Conservation (phyloP, 2,113 vertebrate species). For the Platysternon megacephalum region DNA sequence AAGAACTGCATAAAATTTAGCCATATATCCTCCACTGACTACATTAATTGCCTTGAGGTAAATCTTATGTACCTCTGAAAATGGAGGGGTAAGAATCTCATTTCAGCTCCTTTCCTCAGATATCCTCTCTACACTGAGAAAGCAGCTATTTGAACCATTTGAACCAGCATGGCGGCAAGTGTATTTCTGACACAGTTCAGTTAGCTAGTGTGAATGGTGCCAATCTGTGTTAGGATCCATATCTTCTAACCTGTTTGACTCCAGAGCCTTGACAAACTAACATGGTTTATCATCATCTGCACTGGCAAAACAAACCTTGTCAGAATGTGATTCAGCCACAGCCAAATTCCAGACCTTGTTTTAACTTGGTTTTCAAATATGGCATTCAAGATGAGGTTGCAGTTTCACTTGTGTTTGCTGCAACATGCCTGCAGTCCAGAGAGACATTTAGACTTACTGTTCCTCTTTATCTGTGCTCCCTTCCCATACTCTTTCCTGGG, state of each 20-base stretch:
- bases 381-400: background rate
- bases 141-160: fast-evolving
- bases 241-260: background rate
- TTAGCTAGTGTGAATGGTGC: background rate
- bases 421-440: background rate
- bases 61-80: conserved; percentile 13
- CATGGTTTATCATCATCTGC: background rate
- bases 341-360: background rate
- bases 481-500: background rate
- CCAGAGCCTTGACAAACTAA: background rate
- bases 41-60: background rate
- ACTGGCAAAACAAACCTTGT: background rate
- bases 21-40: background rate
- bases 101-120: conserved; percentile 56
- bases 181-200: background rate
- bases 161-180: background rate
- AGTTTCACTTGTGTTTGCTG: background rate
- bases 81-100: conserved; percentile 64
- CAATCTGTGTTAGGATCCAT: background rate
- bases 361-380: background rate
- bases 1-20: background rate
- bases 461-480: background rate
- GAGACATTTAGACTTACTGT: background rate
- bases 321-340: fast-evolving
- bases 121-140: background rate